Conservation (phyloP, 2,797 vertebrate species). For the Avahi laniger region DNA sequence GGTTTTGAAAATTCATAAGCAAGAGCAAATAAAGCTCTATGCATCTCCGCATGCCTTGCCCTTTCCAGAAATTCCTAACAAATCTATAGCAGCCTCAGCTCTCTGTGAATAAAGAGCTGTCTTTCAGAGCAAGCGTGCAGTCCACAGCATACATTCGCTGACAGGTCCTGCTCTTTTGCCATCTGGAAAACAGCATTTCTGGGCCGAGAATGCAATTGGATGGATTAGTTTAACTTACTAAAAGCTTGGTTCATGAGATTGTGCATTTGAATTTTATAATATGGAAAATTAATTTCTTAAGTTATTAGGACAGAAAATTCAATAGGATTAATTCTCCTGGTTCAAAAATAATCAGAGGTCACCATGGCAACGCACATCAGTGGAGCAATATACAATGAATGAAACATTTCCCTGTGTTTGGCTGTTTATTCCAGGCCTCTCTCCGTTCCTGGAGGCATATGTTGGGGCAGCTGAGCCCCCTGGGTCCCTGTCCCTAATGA, state of each 20-base stretch:
- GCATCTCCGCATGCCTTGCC: background rate
- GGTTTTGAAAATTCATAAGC: background rate
- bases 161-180: slow-evolving; percentile 5
- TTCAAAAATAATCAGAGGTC: slow-evolving; percentile 56
- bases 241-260: slow-evolving; percentile 61
- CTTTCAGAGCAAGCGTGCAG: background rate
- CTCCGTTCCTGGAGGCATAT: background rate
- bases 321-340: slow-evolving; percentile 60
- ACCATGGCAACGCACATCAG: slow-evolving; percentile 59
- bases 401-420: slow-evolving; percentile 18
- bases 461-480: background rate
- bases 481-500: slow-evolving; percentile 41
- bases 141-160: background rate
- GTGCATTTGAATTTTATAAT: slow-evolving; percentile 76
- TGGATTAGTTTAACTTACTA: slow-evolving; percentile 61
- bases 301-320: slow-evolving; percentile 73
- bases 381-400: background rate
- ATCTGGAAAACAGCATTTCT: slow-evolving; percentile 17
- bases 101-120: background rate
- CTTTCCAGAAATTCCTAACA: slow-evolving; percentile 46
- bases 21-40: background rate
- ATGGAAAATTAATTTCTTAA: slow-evolving; percentile 83
- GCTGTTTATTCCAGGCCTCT: slow-evolving; percentile 36
- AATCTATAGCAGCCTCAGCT: background rate
- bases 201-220: slow-evolving; percentile 58